Evolutionary conservation across 2,113 vertebrate genomes (phyloP).

Genomic region (Antigone vipio): DNA sequence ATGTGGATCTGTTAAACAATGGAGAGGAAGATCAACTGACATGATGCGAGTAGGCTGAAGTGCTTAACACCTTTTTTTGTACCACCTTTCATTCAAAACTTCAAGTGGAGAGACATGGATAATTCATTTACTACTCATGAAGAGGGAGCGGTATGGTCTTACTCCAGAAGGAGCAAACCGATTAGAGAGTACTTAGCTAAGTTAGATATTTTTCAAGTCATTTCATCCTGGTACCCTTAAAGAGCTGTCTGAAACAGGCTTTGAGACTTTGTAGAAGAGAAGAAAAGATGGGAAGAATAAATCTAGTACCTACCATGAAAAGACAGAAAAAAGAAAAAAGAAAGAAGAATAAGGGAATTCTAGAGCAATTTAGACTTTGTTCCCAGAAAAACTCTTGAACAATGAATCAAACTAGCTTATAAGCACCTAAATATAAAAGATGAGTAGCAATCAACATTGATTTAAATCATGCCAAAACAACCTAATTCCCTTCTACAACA

Average conservation of each 20-base stretch:
- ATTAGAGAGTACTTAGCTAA: background rate
- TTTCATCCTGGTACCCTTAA: background rate
- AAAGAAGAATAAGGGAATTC: background rate
- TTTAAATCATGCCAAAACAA: background rate
- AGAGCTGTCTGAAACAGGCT: background rate
- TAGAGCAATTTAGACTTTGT: background rate
- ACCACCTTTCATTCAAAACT: constrained; percentile 27
- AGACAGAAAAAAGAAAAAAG: background rate
- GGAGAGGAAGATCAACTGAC: constrained; percentile 19
- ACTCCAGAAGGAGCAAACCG: background rate
- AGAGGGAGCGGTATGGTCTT: background rate
- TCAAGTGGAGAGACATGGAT: background rate
- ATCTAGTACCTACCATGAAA: background rate
- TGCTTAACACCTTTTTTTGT: constrained; percentile 6
- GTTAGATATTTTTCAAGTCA: background rate
- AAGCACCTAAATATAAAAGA: background rate
- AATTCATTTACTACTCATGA: background rate
- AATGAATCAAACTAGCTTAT: background rate
- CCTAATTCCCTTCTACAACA: background rate
- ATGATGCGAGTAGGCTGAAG: constrained; percentile 35
- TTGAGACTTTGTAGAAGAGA: background rate
- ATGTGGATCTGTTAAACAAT: background rate
- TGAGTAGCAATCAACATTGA: background rate
- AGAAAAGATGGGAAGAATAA: background rate
- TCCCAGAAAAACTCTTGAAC: background rate